Conservation (phyloP, 2,888 invertebrate species). For the Tetragonula carbonaria region DNA sequence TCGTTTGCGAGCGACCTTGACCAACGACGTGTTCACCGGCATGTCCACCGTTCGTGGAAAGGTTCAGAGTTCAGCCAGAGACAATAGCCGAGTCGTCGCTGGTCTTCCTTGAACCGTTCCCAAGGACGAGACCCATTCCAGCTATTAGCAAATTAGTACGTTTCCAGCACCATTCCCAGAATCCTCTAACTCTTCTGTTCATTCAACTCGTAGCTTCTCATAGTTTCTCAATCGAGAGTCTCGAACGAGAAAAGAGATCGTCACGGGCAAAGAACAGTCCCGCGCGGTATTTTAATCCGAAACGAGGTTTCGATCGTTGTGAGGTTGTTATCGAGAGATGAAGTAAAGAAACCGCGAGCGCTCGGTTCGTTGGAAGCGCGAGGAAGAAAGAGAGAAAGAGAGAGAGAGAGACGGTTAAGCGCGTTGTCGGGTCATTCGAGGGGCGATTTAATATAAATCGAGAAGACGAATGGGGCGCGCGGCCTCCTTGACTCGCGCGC, state of each 20-base stretch:
- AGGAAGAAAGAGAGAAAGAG: not conserved
- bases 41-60: conserved; percentile 15
- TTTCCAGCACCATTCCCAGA: not conserved
- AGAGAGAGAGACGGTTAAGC: conserved; percentile 12
- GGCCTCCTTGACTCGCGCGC: conserved; percentile 77
- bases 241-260: not conserved
- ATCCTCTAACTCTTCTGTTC: not conserved
- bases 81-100: conserved; percentile 32
- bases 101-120: conserved; percentile 51
- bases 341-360: conserved; percentile 50
- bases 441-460: conserved; percentile 82
- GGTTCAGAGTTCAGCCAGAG: conserved; percentile 59
- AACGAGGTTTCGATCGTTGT: not conserved
- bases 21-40: conserved; percentile 13
- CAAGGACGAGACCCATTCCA: conserved; percentile 40
- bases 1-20: conserved; percentile 44
- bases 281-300: conserved; percentile 27
- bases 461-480: conserved; percentile 81
- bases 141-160: conserved; percentile 5
- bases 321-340: conserved; percentile 38
- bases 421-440: conserved; percentile 77
- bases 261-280: not conserved
- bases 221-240: not conserved
- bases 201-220: not conserved
- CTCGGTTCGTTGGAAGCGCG: conserved; percentile 35